Percentiles rank a stretch among this genome's conserved stretches.
Conservation (phyloP, 92 coral and sea anemone genomes). For the Actinostola sp. region DNA sequence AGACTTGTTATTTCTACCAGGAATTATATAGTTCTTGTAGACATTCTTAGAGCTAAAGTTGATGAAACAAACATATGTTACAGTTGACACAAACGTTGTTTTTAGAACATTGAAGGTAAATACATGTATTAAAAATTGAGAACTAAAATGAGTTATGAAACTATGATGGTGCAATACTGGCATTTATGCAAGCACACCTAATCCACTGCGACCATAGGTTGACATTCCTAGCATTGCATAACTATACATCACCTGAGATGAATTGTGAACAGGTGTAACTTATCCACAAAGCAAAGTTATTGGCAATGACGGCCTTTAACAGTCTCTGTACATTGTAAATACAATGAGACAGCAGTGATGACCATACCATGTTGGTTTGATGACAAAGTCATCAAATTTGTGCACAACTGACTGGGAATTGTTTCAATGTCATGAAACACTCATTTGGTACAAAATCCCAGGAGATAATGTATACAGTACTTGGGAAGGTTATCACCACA, state of each 20-base stretch:
- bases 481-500: slow-evolving; percentile 4
- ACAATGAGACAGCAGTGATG: neutral
- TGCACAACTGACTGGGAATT: neutral
- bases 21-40: no score
- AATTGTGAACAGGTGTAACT: neutral
- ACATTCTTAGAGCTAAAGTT: no score
- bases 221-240: neutral
- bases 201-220: neutral
- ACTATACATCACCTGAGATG: neutral
- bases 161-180: no score
- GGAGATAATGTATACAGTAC: neutral
- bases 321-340: neutral
- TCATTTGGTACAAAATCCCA: neutral
- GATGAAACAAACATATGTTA: neutral
- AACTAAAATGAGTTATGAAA: slow-evolving; percentile 1
- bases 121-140: neutral
- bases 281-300: neutral
- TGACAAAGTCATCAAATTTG: neutral
- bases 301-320: neutral
- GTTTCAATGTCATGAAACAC: neutral
- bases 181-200: no score
- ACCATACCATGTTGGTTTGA: neutral
- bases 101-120: slow-evolving; percentile 10
- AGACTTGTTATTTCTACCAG: no score
- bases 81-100: neutral